These are phyloP conservation scores for Anser cygnoides DNA, from an alignment of 2,113 vertebrate species.

Conservation along the genomic window DNA sequence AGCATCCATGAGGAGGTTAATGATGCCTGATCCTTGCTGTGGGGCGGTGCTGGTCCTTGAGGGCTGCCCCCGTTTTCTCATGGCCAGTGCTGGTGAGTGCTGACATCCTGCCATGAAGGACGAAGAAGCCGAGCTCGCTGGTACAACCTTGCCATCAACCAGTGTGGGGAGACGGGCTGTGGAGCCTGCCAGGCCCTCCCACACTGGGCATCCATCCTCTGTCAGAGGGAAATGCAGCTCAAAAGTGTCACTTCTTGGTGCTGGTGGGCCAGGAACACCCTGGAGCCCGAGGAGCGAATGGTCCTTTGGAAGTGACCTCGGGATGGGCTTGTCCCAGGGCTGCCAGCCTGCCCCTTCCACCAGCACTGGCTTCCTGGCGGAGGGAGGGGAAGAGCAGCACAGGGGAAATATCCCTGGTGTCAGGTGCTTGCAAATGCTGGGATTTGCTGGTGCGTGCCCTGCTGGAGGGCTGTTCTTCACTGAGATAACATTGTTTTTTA, in stretches of 20 bases:
- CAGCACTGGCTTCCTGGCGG: neutral
- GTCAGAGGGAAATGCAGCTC: neutral
- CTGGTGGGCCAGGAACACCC: neutral
- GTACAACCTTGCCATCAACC: neutral
- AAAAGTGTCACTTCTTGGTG: neutral
- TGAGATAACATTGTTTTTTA: neutral
- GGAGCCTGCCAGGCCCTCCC: neutral
- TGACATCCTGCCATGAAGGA: too few relatives aligned
- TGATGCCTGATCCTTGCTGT: neutral
- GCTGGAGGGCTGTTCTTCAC: neutral
- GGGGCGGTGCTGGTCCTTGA: neutral
- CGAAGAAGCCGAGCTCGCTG: neutral
- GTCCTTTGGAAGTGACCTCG: neutral
- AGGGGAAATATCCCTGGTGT: neutral
- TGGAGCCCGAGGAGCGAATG: neutral
- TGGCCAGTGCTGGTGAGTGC: neutral
- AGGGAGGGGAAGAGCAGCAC: rapidly evolving
- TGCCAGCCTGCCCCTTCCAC: neutral
- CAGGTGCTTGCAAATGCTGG: neutral
- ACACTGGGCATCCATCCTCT: neutral
- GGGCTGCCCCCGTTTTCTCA: neutral
- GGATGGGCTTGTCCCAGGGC: neutral
- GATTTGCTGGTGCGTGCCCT: neutral
- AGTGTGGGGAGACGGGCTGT: neutral
- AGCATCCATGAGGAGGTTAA: neutral